phyloP scores from a whole-genome alignment of 2,888 invertebrate genomes.

The Drosophila kokeensis region DNA sequence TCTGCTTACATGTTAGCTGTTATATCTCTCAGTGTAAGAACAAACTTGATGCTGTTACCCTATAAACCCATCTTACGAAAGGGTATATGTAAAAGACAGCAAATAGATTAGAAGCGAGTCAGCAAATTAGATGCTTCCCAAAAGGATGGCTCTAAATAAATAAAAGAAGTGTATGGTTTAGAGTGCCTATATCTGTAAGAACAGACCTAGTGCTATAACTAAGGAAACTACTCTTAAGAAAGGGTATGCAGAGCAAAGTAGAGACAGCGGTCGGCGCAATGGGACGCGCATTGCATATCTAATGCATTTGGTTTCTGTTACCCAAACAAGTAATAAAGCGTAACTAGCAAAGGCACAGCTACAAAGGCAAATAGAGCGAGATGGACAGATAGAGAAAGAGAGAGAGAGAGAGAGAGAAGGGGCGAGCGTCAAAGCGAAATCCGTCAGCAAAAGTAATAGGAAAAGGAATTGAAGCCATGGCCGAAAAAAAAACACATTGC shows the following conservation, averaged over 20 bases:
- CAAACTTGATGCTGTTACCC: background rate
- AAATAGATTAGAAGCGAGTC: background rate
- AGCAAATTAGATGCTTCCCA: background rate
- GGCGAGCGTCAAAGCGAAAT: conserved; percentile 62
- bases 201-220: background rate
- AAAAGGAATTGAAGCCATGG: conserved; percentile 47
- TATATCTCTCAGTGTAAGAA: background rate
- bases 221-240: background rate
- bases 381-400: background rate
- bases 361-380: conserved; percentile 11
- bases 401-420: background rate
- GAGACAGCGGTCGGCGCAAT: conserved; percentile 40
- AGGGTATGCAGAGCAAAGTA: conserved; percentile 11
- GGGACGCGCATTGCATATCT: conserved; percentile 68
- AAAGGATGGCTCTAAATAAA: background rate
- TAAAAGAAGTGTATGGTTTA: rapidly evolving
- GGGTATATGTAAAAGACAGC: background rate
- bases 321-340: conserved; percentile 71
- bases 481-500: conserved; percentile 41
- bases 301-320: conserved; percentile 53
- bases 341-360: conserved; percentile 42
- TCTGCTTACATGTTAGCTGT: background rate
- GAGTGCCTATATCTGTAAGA: background rate
- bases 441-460: conserved; percentile 73
- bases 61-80: background rate